phyloP scores from a whole-genome alignment of 1,140 invertebrate genomes.

The Papilio machaon region DNA sequence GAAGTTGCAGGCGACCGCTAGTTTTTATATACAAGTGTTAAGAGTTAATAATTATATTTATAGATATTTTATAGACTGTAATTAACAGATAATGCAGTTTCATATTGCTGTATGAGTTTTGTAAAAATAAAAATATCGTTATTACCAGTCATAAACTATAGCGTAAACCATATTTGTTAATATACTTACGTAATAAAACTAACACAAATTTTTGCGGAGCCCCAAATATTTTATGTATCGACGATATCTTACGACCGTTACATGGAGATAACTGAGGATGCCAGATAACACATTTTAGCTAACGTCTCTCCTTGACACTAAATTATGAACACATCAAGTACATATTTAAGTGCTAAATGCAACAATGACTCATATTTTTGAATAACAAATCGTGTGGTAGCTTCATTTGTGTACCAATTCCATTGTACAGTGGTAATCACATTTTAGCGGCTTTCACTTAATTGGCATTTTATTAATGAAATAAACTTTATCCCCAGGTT shows the following conservation, averaged over 20 bases:
- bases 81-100: too few relatives aligned
- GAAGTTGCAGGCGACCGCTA: too few relatives aligned
- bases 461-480: background rate
- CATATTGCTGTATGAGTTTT: too few relatives aligned
- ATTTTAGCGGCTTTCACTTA: conserved; percentile 15
- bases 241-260: conserved; percentile 35
- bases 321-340: conserved; percentile 54
- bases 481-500: background rate
- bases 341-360: conserved; percentile 61
- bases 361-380: conserved; percentile 66
- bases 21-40: too few relatives aligned
- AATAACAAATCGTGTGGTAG: conserved; percentile 43
- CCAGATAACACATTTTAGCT: conserved; percentile 44
- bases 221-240: conserved; percentile 23
- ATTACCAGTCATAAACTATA: background rate
- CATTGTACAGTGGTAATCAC: conserved; percentile 2
- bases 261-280: conserved; percentile 40
- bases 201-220: background rate
- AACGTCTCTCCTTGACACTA: conserved; percentile 64
- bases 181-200: background rate
- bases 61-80: too few relatives aligned
- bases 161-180: background rate
- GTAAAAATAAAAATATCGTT: too few relatives aligned
- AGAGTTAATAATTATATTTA: too few relatives aligned
- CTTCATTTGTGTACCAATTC: conserved; percentile 45